These are phyloP conservation scores for Cinclus cinclus DNA, from an alignment of 2,113 vertebrate species.

Conservation along the genomic window DNA sequence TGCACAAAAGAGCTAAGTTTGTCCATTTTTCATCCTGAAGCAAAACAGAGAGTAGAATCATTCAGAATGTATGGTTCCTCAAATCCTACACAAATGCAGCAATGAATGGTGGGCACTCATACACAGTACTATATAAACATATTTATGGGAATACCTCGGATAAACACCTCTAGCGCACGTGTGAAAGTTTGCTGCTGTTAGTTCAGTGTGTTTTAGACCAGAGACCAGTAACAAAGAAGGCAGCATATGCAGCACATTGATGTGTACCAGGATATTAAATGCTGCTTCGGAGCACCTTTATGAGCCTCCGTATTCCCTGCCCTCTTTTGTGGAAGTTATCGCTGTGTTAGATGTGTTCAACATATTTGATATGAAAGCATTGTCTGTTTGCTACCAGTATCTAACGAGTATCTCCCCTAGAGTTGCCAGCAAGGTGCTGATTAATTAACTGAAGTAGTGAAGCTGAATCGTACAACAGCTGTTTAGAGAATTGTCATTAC, in stretches of 20 bases:
- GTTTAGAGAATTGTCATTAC: slow-evolving; percentile 81
- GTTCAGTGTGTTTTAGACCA: neutral
- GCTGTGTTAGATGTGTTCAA: slow-evolving; percentile 72
- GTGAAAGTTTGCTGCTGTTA: neutral
- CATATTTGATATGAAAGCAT: slow-evolving; percentile 80
- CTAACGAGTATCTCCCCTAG: slow-evolving; percentile 80
- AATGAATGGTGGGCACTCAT: fast-evolving
- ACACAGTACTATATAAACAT: neutral
- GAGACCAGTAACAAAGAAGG: slow-evolving; percentile 28
- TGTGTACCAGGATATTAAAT: slow-evolving; percentile 9
- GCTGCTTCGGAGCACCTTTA: slow-evolving; percentile 7
- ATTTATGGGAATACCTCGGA: neutral
- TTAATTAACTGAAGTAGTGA: slow-evolving; percentile 86
- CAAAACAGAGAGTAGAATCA: neutral
- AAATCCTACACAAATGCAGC: neutral
- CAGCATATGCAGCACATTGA: neutral
- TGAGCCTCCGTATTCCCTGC: slow-evolving; percentile 15
- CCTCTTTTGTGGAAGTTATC: slow-evolving; percentile 63
- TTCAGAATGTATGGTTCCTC: neutral
- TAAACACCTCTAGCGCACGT: neutral
- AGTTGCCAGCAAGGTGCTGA: slow-evolving; percentile 85
- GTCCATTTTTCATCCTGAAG: neutral
- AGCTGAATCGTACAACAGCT: slow-evolving; percentile 82
- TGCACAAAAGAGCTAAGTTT: slow-evolving; percentile 24
- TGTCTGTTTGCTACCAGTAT: slow-evolving; percentile 79